Percentiles rank a stretch among this genome's conserved stretches.
Evolutionary conservation across 2,888 invertebrate species (phyloP).

Genomic region (Sinodicranocentrus sp.): DNA sequence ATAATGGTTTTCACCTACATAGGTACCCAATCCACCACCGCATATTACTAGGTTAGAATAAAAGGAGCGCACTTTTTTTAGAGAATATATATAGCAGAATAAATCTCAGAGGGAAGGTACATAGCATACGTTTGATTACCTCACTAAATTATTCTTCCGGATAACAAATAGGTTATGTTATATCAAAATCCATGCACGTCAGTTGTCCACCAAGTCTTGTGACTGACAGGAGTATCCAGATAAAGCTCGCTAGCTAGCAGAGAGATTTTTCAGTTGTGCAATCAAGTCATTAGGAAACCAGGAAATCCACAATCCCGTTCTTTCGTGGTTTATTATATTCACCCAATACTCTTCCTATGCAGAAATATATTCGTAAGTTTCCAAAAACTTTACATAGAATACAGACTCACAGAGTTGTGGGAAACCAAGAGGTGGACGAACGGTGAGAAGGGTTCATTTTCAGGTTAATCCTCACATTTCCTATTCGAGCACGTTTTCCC

Average conservation of each 20-base stretch:
- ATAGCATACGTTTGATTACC: conserved; percentile 7
- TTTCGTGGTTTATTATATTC: conserved; percentile 15
- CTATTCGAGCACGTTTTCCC: conserved; percentile 32
- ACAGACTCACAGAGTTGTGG: too few species aligned
- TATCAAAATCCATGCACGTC: conserved; percentile 26
- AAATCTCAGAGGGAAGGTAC: background rate
- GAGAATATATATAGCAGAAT: too few species aligned
- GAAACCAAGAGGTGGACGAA: too few species aligned
- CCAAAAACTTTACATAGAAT: too few species aligned
- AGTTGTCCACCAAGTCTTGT: conserved; percentile 18
- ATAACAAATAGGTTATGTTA: conserved; percentile 21
- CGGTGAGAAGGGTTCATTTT: conserved; percentile 29
- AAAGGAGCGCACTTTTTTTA: too few species aligned
- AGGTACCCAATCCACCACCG: background rate
- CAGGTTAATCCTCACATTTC: conserved; percentile 54
- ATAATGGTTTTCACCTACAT: too few species aligned
- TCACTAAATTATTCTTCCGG: background rate
- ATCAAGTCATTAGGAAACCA: conserved; percentile 28
- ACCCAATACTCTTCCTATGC: background rate
- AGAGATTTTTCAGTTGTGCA: background rate
- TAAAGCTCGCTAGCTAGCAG: background rate
- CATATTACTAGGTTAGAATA: background rate
- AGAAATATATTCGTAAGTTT: too few species aligned
- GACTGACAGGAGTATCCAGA: conserved; percentile 16
- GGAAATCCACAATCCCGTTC: background rate